Conservation (phyloP, 2,797 vertebrate species). For the Hipposideros larvatus region DNA sequence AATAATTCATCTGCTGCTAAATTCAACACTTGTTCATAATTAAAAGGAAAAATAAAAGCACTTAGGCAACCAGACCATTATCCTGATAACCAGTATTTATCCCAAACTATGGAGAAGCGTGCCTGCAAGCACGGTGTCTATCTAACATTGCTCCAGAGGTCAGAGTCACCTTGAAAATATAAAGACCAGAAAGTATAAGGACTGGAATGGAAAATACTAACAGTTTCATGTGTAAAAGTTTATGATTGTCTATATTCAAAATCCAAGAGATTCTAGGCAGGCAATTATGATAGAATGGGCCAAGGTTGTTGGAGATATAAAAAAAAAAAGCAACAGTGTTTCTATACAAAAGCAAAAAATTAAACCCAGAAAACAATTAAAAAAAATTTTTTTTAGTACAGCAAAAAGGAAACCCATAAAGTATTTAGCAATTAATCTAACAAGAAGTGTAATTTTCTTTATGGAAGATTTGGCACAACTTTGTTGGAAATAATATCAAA, state of each 20-base stretch:
- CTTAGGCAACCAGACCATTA: not conserved
- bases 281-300: not conserved
- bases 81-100: not conserved
- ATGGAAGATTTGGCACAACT: not conserved
- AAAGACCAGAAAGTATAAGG: not conserved
- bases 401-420: not conserved
- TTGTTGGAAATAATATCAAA: constrained; percentile 23
- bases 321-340: not conserved
- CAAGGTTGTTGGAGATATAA: not conserved
- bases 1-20: constrained; percentile 37
- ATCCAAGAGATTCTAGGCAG: not conserved
- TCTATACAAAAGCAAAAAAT: not conserved
- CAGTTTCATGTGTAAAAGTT: not conserved
- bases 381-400: not conserved
- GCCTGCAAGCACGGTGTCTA: not conserved
- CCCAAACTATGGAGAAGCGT: not conserved
- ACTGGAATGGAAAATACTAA: not conserved
- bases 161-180: not conserved
- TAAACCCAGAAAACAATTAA: not conserved
- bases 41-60: not conserved
- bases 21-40: not conserved
- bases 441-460: not conserved
- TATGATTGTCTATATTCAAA: not conserved
- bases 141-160: not conserved
- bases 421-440: not conserved